Evolutionary conservation across 1,140 invertebrate species (phyloP), one percentile per base, ranked within the genome.

Genomic region (Choristoneura fumiferana): DNA sequence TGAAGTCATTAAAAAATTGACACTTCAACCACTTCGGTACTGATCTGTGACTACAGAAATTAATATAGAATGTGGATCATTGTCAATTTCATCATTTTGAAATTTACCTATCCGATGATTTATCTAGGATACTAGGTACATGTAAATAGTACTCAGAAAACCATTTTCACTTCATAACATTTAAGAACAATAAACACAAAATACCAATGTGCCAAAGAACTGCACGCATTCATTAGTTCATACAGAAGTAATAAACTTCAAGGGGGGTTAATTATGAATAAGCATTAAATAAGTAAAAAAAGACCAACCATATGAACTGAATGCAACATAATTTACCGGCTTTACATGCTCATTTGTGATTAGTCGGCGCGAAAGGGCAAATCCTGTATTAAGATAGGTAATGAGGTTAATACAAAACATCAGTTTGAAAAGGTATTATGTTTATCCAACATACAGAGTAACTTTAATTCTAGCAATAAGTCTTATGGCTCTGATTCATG

Each of bases 381-480:
- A 89, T 89, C 82, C 85, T 84, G 78, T 84, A 89, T 89, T 89
- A 89, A 89, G 86, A 89, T 89, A 89, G 86, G 84, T 87, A 89
- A 89, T 89, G 84, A 87, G 86, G 86, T 89, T 87, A 89, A 89
- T 84, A 79, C 76, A 73, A 38, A 63, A 57, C 37, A 53, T 35
- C 57, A 71, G 68, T 70, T 67, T 53, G 35, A 61, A 73, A 86
- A 78, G 29, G 72, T 39, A 58, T 67, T 37, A 78, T 71, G 57
- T 76, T 22, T 39, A 34, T 37, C 35, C 35, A 33, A 55, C 37
- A 45, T 14, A 14, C 76, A 82, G 58, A 40, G 70, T 58, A 81
- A 76, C 71, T 63, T 79, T 69, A 57, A 65, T 81, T 71, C 71
- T 81, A 82, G 60, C 38, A 68, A 74, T 62, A 65, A 68, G 67